phyloP scores from a whole-genome alignment of 1,140 invertebrate genomes.

The Hylaeus anthracinus region DNA sequence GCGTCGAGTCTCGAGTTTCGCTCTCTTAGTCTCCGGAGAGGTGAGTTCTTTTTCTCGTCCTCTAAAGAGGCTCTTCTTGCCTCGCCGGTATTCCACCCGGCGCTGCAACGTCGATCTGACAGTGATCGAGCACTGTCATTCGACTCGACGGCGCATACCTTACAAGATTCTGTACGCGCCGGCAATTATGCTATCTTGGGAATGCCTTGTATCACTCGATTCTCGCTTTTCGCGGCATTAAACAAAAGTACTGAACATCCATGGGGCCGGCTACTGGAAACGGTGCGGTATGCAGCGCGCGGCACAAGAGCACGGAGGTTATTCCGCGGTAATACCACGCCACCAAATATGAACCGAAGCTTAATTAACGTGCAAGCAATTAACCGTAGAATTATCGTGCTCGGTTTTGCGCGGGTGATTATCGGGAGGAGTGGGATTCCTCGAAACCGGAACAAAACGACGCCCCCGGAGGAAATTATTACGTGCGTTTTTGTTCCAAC shows the following conservation, averaged over 20 bases:
- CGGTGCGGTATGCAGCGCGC: conserved; percentile 20
- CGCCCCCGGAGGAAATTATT: conserved; percentile 33
- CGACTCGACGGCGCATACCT: conserved; percentile 60
- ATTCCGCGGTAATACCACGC: conserved; percentile 46
- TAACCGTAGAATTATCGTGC: conserved; percentile 52
- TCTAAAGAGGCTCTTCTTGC: conserved; percentile 65
- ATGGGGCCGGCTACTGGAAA: conserved; percentile 52
- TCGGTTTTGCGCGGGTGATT: conserved; percentile 37
- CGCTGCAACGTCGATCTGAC: conserved; percentile 50
- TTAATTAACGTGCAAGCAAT: conserved; percentile 53
- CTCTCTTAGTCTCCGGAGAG: conserved; percentile 44
- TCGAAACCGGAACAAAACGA: conserved; percentile 39
- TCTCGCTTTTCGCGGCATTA: conserved; percentile 68
- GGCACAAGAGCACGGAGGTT: not conserved
- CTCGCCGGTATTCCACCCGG: conserved; percentile 57
- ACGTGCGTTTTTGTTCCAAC: conserved; percentile 19
- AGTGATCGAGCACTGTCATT: conserved; percentile 70
- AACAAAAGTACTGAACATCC: conserved; percentile 56
- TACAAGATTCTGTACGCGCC: conserved; percentile 67
- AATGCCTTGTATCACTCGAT: conserved; percentile 67
- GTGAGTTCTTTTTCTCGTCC: conserved; percentile 56
- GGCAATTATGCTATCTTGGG: conserved; percentile 70
- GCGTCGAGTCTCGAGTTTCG: conserved; percentile 48
- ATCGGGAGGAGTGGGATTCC: conserved; percentile 39
- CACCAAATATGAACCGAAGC: conserved; percentile 53